Evolutionary conservation across 37 sponge, comb jelly and placozoan species (phyloP), one percentile per base, ranked within the genome.

Genomic region (Geodia barretti): DNA sequence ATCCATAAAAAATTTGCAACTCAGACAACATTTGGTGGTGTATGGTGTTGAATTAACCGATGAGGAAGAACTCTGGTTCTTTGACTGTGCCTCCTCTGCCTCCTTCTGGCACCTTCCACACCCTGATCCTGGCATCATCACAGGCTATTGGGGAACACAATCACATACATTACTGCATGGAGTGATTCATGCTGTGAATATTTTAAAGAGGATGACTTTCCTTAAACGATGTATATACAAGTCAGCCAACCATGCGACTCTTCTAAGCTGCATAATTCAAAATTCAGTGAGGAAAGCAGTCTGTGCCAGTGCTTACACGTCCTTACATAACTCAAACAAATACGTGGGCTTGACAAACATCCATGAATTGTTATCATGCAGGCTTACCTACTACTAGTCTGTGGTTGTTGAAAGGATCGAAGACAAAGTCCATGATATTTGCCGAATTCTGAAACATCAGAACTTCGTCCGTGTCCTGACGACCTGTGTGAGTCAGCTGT

Each of bases 401-500:
- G 26, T 32, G 33, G 58, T 60, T 60, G 63, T 96, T 72, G 42
- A 96, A 96, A 1, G 91, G 94, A 68, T 96, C 94, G 75, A 93
- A 82, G 17, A 58, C 77, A 59, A 96, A 90, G 72, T 96, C 97
- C 89, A 91, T 82, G 2, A 96, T 71, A 36, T 40, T 28, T 21
- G 77, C 78, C 14, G 60, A 26, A 72, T 96, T 93, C 64, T 96
- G 83, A 0, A 96, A 37, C 3, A 82, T 87, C 1, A 89, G 89
- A 39, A 86, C 65, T 5, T 61, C 54, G 54, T 60, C 75, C 0
- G 26, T 88, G 66, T 85, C 78, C 64, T 90, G 66, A 3, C 95
- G 70, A 26, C 94, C 87, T 19, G 88, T 61, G 34, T 83, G 78
- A 62, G 35, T 74, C 34, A 85, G 74, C 90, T 89, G 76, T 5